Percentiles rank a stretch among this genome's conserved stretches.
phyloP scores from a whole-genome alignment of 2,888 invertebrate species.

The Dolomedes plantarius region DNA sequence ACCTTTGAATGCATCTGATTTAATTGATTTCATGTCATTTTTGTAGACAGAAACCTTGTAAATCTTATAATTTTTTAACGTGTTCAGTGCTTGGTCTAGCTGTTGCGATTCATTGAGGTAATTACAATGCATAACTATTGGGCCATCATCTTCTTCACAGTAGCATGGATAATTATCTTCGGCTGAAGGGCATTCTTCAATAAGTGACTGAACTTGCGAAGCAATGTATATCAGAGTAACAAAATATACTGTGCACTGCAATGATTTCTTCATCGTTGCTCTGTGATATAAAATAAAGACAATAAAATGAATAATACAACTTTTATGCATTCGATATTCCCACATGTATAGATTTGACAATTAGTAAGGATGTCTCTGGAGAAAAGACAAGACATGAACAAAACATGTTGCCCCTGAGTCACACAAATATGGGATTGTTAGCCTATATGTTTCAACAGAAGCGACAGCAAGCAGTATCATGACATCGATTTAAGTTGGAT shows the following conservation, averaged over 20 bases:
- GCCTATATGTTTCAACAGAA: no score
- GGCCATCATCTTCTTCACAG: slow-evolving; percentile 56
- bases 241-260: background rate
- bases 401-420: no score
- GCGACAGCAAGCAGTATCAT: no score
- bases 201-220: background rate
- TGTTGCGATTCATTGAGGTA: slow-evolving; percentile 39
- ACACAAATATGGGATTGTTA: no score
- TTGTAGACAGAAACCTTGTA: slow-evolving; percentile 40
- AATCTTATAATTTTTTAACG: slow-evolving; percentile 20
- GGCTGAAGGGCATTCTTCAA: slow-evolving; percentile 46
- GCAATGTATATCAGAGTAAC: background rate
- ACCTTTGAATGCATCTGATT: slow-evolving; percentile 52
- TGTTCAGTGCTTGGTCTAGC: slow-evolving; percentile 11
- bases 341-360: no score
- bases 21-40: slow-evolving; percentile 17
- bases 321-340: no score
- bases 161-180: slow-evolving; percentile 62
- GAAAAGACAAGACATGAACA: no score
- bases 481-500: no score
- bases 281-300: no score
- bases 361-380: no score
- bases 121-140: slow-evolving; percentile 41
- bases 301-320: no score
- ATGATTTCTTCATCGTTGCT: background rate